Percentiles rank a stretch among this genome's conserved stretches.
Evolutionary conservation across 2,888 invertebrate genomes (phyloP).

Genomic region (Caenorhabditis doughertyi): DNA sequence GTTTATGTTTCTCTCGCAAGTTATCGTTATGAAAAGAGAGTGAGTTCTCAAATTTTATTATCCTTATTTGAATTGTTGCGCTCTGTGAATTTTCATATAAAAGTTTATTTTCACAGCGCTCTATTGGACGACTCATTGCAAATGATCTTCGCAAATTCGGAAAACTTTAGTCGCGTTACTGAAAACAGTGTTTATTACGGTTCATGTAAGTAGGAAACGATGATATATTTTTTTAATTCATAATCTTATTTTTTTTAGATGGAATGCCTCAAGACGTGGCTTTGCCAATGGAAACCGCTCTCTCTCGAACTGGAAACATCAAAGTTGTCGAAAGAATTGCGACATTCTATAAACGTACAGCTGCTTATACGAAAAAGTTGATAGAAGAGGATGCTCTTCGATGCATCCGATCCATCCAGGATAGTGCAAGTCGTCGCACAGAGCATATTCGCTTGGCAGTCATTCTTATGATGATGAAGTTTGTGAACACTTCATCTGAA

Average conservation of each 20-base stretch:
- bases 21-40: conserved; percentile 24
- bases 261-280: conserved; percentile 23
- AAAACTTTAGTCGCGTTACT: background rate
- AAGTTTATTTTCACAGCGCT: conserved; percentile 16
- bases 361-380: background rate
- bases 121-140: background rate
- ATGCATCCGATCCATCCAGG: conserved; percentile 28
- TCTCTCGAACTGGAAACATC: conserved; percentile 17
- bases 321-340: background rate
- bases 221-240: too few species aligned
- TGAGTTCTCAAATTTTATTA: background rate
- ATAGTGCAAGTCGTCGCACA: background rate
- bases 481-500: background rate
- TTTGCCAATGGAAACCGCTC: conserved; percentile 42
- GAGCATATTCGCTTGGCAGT: conserved; percentile 44
- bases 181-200: background rate
- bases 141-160: background rate
- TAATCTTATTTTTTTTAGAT: conserved; percentile 19
- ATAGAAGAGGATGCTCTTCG: conserved; percentile 39
- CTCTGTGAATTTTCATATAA: too few species aligned
- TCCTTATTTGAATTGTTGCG: background rate
- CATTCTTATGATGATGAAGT: conserved; percentile 32
- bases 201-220: conserved; percentile 10
- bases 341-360: background rate
- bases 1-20: conserved; percentile 20